Evolutionary conservation across 2,888 invertebrate genomes (phyloP), one percentile per base, ranked within the genome.

Genomic region (Cataglyphis rosenhaueri): DNA sequence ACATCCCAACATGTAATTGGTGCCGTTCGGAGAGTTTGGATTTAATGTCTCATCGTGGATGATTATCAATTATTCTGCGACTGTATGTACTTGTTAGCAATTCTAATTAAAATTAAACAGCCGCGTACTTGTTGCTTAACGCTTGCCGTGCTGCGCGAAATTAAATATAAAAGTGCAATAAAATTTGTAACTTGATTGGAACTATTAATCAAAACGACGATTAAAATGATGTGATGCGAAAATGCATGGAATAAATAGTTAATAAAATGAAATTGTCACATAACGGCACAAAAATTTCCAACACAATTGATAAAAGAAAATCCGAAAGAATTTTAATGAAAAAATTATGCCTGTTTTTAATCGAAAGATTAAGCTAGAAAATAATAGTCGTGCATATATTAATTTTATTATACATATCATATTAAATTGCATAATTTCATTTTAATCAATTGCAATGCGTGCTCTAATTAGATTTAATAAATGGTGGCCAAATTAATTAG

Each of bases 31-130:
- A 35, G 8, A 35, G 8, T 65, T 66, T 5, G 25, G 25, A 66
- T 57, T 74, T 61, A 68, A 70, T 41, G 29, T 3, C 10, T 10
- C 38, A 55, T 32, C 29, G 35, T 57, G 6, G 21, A 29, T 70
- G 32, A 74, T 32, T 9, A 62, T 65, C 52, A 12, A 65, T 65
- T 38, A 52, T 52, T 15, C 3, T 32, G 12, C 12, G 9, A 12
- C 21, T 52, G 38, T 29, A 38, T 52, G n/a, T 66, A 55, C 8
- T 41, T 57, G 25, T 38, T 66, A 65, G 66, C 52, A 35, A 55
- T 35, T 66, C 8, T 25, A 75, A 75, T 75, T 65, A 52, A 75
- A 75, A 75, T 75, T 66, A 32, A 65, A 44, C n/a, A 66, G 65
- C 12, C 35, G 18, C 64, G 6, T 41, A 48, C 48, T 62, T 59